Conservation (phyloP, 2,888 invertebrate species). For the Ptychoptera albimana region DNA sequence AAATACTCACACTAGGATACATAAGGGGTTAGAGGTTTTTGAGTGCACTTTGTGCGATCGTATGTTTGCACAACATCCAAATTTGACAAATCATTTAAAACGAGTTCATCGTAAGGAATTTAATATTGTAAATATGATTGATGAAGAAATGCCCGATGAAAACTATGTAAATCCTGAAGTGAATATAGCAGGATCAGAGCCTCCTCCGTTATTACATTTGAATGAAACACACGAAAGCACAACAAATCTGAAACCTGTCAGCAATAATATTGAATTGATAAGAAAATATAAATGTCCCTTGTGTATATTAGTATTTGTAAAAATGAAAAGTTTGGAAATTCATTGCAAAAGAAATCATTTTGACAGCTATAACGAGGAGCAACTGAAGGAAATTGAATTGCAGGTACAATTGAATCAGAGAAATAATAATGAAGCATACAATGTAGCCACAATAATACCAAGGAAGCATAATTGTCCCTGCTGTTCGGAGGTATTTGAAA, state of each 20-base stretch:
- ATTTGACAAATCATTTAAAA: constrained; percentile 6
- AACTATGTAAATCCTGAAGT: background rate
- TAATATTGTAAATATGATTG: background rate
- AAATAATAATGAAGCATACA: background rate
- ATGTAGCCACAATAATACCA: background rate
- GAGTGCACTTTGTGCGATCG: constrained; percentile 7
- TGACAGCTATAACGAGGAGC: background rate
- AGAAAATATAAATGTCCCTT: constrained; percentile 6
- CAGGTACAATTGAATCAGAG: background rate
- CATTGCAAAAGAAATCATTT: constrained; percentile 9
- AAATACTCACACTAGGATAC: constrained; percentile 6
- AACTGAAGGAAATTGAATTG: background rate
- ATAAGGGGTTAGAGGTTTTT: constrained; percentile 4
- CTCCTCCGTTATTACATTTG: background rate
- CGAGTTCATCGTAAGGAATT: background rate
- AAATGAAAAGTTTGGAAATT: constrained; percentile 7
- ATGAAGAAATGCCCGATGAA: background rate
- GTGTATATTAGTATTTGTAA: constrained; percentile 9
- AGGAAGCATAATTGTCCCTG: constrained; percentile 1
- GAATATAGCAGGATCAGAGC: background rate
- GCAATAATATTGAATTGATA: background rate
- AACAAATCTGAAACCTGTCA: background rate
- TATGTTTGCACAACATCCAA: constrained; percentile 5
- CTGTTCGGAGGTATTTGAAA: constrained; percentile 1
- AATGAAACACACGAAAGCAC: too few species aligned